A percentile compares a stretch with the other conserved stretches of the same genome.
Evolutionary conservation across 1,140 invertebrate species (phyloP).

Genomic region (Scaptomyza graminum): DNA sequence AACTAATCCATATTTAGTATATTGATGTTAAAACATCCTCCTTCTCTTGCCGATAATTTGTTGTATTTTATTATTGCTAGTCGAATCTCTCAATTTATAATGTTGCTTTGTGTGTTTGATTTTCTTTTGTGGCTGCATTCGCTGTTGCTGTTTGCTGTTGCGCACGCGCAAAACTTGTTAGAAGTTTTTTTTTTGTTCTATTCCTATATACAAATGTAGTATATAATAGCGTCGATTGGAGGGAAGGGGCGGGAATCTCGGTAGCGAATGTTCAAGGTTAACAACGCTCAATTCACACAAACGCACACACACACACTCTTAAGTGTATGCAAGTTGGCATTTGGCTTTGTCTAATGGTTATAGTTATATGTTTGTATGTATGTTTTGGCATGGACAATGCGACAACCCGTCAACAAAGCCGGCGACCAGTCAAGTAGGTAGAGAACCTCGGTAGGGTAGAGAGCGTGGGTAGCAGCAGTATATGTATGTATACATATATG

Average conservation of each 20-base stretch:
- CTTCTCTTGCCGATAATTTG: conserved; percentile 1
- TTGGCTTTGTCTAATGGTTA: no score
- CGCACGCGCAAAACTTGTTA: conserved; percentile 67
- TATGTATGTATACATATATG: no score
- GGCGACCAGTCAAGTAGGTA: no score
- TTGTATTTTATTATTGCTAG: conserved; percentile 23
- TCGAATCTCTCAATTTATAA: conserved; percentile 36
- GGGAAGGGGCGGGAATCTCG: conserved; percentile 1
- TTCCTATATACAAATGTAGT: conserved; percentile 17
- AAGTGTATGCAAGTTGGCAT: no score
- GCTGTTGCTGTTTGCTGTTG: conserved; percentile 53
- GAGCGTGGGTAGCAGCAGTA: no score
- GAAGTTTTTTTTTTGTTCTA: conserved; percentile 51
- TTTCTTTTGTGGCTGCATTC: conserved; percentile 51
- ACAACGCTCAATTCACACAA: conserved; percentile 34
- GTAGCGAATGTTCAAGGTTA: conserved; percentile 56
- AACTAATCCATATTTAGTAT: background rate
- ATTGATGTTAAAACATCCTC: conserved; percentile 25
- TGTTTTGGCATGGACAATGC: no score
- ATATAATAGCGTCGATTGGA: background rate
- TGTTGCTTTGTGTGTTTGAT: conserved; percentile 24
- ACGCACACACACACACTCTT: background rate
- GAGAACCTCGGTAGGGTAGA: no score
- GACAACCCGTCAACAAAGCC: no score
- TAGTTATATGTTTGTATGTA: no score